Percentiles rank a stretch among this genome's conserved stretches.
These are phyloP conservation scores for Trachops cirrhosus DNA, from an alignment of 2,797 vertebrate genomes.

Conservation along the genomic window DNA sequence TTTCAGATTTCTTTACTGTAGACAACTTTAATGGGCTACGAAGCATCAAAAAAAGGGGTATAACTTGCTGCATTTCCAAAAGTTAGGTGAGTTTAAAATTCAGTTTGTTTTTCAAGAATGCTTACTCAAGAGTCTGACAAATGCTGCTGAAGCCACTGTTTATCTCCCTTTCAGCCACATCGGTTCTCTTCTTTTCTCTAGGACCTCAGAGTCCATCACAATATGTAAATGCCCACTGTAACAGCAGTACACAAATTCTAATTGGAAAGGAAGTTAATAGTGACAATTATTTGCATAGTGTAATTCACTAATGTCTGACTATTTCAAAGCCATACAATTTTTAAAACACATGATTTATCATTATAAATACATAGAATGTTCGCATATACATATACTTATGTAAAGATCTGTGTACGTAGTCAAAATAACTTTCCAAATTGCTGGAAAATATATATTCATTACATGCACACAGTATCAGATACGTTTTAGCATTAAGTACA, in stretches of 20 bases:
- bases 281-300: neutral
- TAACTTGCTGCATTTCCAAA: neutral
- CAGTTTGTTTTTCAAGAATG: neutral
- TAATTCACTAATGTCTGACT: neutral
- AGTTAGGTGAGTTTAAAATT: constrained; percentile 11
- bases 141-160: neutral
- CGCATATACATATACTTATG: neutral
- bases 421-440: constrained; percentile 8
- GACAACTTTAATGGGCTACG: neutral
- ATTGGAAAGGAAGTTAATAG: neutral
- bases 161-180: neutral
- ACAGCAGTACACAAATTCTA: neutral
- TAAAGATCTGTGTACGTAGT: neutral
- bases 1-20: neutral
- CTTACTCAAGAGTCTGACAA: neutral
- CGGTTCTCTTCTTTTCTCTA: neutral
- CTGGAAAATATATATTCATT: neutral
- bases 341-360: neutral
- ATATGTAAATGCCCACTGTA: neutral
- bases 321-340: neutral
- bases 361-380: neutral
- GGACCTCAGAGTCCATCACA: neutral
- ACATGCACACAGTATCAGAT: neutral
- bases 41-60: neutral
- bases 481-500: neutral